Base-by-base conservation (phyloP, 2,113 vertebrate species). In the Ophiodon elongatus region DNA sequence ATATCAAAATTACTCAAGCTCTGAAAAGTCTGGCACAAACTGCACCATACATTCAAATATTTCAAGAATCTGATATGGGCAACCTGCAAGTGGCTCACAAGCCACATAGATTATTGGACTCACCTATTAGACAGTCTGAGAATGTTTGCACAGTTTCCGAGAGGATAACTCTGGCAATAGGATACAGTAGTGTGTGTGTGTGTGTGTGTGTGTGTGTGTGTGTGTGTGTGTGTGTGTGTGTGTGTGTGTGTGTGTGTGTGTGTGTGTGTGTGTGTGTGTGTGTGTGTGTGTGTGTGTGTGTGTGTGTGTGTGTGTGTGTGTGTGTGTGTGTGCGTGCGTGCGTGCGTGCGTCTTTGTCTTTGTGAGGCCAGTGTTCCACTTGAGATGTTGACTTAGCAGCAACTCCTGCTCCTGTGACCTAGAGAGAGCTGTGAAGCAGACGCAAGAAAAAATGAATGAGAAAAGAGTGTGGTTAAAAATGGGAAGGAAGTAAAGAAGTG, bases 321-420 rank as follows among this genome's bases (percentile, higher is more conserved):
- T 13, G 13, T 63, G 25, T 47, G 25, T 31, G 8, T 60, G 57
- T 74, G 56, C 57, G 37, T 76, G 43, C 68, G 17, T 65, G 41
- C 73, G 67, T 76, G 37, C 72, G 50, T 73, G 14, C 56, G 52
- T 77, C 7, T 80, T 35, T 89, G 74, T 86, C 23, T 66, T 68
- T 82, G 19, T 35, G 79, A 85, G 76, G 71, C 86, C 85, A 85
- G 80, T 83, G 82, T 79, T 89, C 81, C 84, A 87, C 86, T 89
- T 91, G 90, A 89, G 87, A 93, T 90, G 91, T 91, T 94, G 90
- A 93, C 90, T 93, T 90, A 89, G 86, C 92, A 89, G 68, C 85
- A 81, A 50, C 75, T 83, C 59, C 74, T 89, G 81, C 72, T 90
- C 85, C 72, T 84, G 79, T 91, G 85, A 93, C 91, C 89, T 31